Conservation (phyloP, 2,888 invertebrate genomes). For the Tubulanus polymorphus region DNA sequence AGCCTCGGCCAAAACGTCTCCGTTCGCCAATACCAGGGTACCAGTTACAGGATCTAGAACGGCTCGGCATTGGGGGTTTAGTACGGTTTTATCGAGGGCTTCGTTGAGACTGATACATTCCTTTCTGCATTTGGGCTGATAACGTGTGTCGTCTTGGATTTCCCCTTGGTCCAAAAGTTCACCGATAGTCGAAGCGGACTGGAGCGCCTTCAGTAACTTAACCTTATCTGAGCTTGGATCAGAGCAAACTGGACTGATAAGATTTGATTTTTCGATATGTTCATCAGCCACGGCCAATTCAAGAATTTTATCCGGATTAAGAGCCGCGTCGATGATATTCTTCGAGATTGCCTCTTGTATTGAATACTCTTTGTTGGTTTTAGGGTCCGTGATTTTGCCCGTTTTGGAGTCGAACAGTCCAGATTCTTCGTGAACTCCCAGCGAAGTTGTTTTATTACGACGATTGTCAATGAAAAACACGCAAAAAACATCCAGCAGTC, state of each 20-base stretch:
- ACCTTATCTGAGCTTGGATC: too few species aligned
- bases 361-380: slow-evolving; percentile 61
- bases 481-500: slow-evolving; percentile 49
- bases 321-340: slow-evolving; percentile 57
- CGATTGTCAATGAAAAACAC: slow-evolving; percentile 45
- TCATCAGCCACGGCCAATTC: too few species aligned
- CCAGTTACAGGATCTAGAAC: slow-evolving; percentile 53
- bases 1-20: slow-evolving; percentile 40
- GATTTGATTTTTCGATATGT: too few species aligned
- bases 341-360: slow-evolving; percentile 74
- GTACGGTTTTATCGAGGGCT: slow-evolving; percentile 67
- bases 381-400: slow-evolving; percentile 63
- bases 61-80: slow-evolving; percentile 65
- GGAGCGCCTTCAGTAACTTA: too few species aligned
- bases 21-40: slow-evolving; percentile 32
- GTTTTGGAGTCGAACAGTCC: slow-evolving; percentile 61
- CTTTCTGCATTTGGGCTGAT: slow-evolving; percentile 56
- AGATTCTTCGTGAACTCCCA: slow-evolving; percentile 34
- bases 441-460: slow-evolving; percentile 35
- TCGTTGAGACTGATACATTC: slow-evolving; percentile 57
- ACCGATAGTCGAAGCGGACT: slow-evolving; percentile 32
- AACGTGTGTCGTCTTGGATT: slow-evolving; percentile 33
- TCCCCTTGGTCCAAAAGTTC: slow-evolving; percentile 39
- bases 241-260: too few species aligned
- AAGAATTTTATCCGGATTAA: slow-evolving; percentile 35